These are phyloP conservation scores for Opisthocomus hoazin DNA, from an alignment of 2,113 vertebrate species.

Conservation along the genomic window DNA sequence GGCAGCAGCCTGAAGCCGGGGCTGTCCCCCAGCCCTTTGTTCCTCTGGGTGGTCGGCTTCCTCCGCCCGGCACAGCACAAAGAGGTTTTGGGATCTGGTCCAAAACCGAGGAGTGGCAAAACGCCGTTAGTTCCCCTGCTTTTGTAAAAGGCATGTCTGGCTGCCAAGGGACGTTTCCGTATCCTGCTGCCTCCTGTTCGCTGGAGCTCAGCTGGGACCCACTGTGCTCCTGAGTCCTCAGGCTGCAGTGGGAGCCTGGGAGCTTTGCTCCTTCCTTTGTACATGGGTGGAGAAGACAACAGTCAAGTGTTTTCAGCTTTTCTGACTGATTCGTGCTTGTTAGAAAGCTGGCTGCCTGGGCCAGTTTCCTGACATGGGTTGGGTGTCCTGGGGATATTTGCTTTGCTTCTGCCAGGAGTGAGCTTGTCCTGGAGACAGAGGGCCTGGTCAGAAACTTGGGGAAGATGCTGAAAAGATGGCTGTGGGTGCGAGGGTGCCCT, in stretches of 20 bases:
- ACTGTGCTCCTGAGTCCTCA: neutral
- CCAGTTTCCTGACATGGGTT: neutral
- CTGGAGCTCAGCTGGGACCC: neutral
- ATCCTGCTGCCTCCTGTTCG: conserved; percentile 34
- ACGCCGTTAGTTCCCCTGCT: conserved; percentile 12
- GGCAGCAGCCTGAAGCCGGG: neutral
- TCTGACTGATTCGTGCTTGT: neutral
- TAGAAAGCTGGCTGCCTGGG: neutral
- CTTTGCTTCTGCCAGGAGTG: neutral
- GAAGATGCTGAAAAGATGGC: neutral
- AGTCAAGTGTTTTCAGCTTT: conserved; percentile 15
- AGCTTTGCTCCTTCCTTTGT: conserved; percentile 21
- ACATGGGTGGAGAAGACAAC: neutral
- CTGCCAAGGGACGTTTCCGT: conserved; percentile 54
- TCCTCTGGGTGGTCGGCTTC: conserved; percentile 43
- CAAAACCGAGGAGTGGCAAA: conserved; percentile 27
- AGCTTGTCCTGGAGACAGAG: neutral
- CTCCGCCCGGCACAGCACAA: neutral
- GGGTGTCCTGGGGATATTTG: conserved; percentile 17
- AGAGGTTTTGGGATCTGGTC: conserved; percentile 36
- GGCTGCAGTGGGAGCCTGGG: neutral
- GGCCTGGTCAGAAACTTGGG: neutral
- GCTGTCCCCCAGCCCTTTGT: conserved; percentile 36
- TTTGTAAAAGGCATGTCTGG: conserved; percentile 1
- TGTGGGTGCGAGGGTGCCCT: neutral